Base-by-base conservation (phyloP, 2,797 vertebrate genomes). In the Megalops cyprinoides region DNA sequence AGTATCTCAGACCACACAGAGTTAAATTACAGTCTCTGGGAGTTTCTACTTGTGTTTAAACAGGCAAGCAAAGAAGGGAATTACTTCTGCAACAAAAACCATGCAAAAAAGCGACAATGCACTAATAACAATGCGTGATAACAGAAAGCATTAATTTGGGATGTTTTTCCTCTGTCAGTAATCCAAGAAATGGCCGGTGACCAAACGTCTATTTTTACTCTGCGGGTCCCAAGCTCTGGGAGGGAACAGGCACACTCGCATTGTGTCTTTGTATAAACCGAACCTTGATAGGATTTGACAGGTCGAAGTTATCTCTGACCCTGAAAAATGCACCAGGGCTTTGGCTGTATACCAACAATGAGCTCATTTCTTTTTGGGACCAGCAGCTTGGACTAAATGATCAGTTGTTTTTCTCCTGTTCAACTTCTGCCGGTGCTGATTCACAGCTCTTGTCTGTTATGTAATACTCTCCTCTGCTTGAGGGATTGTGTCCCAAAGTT, bases 341-440 rank as follows among this genome's bases (percentile, higher is more conserved):
- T 91, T 95, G 93, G 92, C 89, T 80, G 7, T 82, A 87, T 37
- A 39, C 65, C 65, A 69, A 34, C 88, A 87, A 84, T 94, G 94
- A 94, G 91, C 90, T 94, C 92, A 94, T 91, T 88, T 89, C 84
- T 91, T 86, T 86, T 82, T 81, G 84, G 34, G 89, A 84, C 84
- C 89, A 84, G 80, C 85, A 85, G 83, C 87, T 84, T 88, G 73
- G 84, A 76, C 86, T 91, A 86, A 88, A 89, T 65, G 60, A 71
- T 71, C 20, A 10, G 86, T 88, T 92, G 85, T 91, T 92, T 89
- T 88, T 85, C 74, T 67, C 74, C 53, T 77, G 77, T 85, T 82
- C 86, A 86, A 90, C 87, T 86, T 44, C 84, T 82, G 87, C 67
- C 69, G 82, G 79, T 90, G 89, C 90, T 91, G 90, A 94, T 90